A percentile compares a stretch with the other conserved stretches of the same genome.
phyloP scores from a whole-genome alignment of 1,140 invertebrate species.

The Drosophila ambigua region DNA sequence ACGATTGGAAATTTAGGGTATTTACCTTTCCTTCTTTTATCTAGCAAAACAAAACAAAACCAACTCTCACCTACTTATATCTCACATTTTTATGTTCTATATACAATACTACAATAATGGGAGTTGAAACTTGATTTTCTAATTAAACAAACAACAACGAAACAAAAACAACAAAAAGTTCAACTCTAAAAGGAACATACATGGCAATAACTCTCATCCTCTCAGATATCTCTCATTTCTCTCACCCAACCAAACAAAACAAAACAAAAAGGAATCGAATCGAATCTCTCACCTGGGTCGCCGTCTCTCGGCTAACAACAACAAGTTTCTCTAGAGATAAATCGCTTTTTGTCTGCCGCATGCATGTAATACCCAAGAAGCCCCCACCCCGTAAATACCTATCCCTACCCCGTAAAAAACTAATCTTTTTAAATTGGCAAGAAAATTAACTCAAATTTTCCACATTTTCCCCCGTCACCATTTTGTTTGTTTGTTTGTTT shows the following conservation, averaged over 20 bases:
- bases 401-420: background rate
- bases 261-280: too few species aligned
- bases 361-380: slow-evolving; percentile 24
- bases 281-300: slow-evolving; percentile 4
- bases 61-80: slow-evolving; percentile 33
- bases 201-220: slow-evolving; percentile 28
- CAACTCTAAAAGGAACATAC: slow-evolving; percentile 14
- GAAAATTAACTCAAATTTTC: slow-evolving; percentile 53
- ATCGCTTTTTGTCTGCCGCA: slow-evolving; percentile 26
- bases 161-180: slow-evolving; percentile 15
- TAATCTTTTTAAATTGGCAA: slow-evolving; percentile 16
- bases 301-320: slow-evolving; percentile 28
- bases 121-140: slow-evolving; percentile 13
- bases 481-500: slow-evolving; percentile 24
- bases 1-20: slow-evolving; percentile 93
- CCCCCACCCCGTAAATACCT: slow-evolving; percentile 1
- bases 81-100: slow-evolving; percentile 51
- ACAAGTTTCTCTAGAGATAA: slow-evolving; percentile 31
- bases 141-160: slow-evolving; percentile 25
- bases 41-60: slow-evolving; percentile 30
- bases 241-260: slow-evolving; percentile 8
- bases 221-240: slow-evolving; percentile 30
- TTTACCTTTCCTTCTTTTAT: slow-evolving; percentile 68
- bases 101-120: slow-evolving; percentile 24
- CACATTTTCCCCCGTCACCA: slow-evolving; percentile 56